Conservation (phyloP, 2,797 vertebrate genomes). For the Tiaroga cobitis region DNA sequence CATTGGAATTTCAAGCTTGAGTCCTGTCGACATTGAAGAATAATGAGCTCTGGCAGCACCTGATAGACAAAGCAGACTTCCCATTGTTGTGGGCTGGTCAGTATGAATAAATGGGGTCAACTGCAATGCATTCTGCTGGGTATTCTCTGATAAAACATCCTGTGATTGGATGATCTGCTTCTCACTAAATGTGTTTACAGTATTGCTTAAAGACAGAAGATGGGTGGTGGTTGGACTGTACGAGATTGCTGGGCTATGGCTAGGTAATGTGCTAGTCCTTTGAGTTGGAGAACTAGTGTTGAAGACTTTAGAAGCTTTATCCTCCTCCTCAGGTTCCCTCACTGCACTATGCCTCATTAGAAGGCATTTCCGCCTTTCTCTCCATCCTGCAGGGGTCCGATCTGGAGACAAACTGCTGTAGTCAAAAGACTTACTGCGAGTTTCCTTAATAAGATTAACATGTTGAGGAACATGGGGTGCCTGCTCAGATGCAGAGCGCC, state of each 20-base stretch:
- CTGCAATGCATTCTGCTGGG: conserved; percentile 51
- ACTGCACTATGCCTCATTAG: conserved; percentile 88
- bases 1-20: conserved; percentile 84
- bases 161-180: conserved; percentile 64
- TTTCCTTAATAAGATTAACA: conserved; percentile 82
- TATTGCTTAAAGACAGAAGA: conserved; percentile 46
- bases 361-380: conserved; percentile 91
- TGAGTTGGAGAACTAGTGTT: conserved; percentile 11
- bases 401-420: conserved; percentile 86
- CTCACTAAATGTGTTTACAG: conserved; percentile 68
- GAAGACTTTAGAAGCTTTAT: conserved; percentile 38
- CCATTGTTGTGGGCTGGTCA: conserved; percentile 60
- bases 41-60: conserved; percentile 87
- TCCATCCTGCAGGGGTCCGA: conserved; percentile 78
- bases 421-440: conserved; percentile 95
- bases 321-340: conserved; percentile 83
- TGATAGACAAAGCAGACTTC: conserved; percentile 74
- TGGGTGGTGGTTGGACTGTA: conserved; percentile 39
- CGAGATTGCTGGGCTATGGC: conserved; percentile 29
- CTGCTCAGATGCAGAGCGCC: conserved; percentile 94
- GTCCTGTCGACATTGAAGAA: conserved; percentile 86
- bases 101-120: conserved; percentile 72
- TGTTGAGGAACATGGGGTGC: conserved; percentile 86
- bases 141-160: conserved; percentile 17
- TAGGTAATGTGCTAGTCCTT: conserved; percentile 21